Percentiles rank a stretch among this genome's conserved stretches.
Evolutionary conservation across 2,888 invertebrate genomes (phyloP).

Genomic region (Rhynchonema sp.): DNA sequence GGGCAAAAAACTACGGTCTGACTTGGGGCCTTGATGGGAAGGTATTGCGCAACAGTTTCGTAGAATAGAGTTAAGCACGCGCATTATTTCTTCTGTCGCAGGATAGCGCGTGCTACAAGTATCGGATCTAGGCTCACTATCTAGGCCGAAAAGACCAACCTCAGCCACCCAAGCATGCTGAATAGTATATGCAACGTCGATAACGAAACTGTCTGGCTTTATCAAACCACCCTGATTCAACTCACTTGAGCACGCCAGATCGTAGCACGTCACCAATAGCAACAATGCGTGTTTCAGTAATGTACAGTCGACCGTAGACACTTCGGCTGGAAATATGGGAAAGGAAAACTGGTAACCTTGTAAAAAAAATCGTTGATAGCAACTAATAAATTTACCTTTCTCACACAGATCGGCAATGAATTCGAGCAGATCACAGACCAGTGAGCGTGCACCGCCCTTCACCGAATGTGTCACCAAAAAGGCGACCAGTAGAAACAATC

Average conservation of each 20-base stretch:
- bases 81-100: no score
- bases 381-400: background rate
- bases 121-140: no score
- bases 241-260: background rate
- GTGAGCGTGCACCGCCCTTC: background rate
- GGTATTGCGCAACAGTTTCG: no score
- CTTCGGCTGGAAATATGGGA: background rate
- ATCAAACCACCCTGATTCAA: no score
- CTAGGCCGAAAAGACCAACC: no score
- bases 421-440: background rate
- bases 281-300: background rate
- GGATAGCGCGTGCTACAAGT: no score
- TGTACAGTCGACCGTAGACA: background rate
- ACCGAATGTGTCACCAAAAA: background rate
- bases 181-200: no score
- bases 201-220: no score
- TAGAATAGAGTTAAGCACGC: no score
- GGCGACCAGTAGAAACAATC: background rate
- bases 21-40: no score
- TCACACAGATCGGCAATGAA: background rate
- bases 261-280: background rate
- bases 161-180: no score
- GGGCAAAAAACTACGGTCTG: no score
- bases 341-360: background rate
- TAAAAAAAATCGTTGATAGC: background rate